Evolutionary conservation across 1,140 invertebrate species (phyloP).

Genomic region (Drosophila ironensis): DNA sequence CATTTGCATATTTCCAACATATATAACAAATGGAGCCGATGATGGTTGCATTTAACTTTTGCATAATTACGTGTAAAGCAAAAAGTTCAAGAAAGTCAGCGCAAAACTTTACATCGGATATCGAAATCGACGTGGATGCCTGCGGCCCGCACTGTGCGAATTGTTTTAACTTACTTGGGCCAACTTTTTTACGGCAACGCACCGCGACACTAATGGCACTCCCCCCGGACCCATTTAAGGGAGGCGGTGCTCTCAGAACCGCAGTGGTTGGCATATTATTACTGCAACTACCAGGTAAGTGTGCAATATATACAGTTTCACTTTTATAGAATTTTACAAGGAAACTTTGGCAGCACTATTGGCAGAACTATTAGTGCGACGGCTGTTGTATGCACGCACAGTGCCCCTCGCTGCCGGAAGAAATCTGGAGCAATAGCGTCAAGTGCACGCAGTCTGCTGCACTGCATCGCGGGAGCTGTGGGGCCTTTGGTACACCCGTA

Average conservation of each 20-base stretch:
- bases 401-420: constrained; percentile 9
- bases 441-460: constrained; percentile 67
- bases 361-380: constrained; percentile 1
- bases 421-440: constrained; percentile 76
- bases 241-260: too few relatives aligned
- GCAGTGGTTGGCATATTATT: constrained; percentile 27
- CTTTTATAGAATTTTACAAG: too few relatives aligned
- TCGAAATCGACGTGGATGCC: constrained; percentile 22
- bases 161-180: constrained; percentile 64
- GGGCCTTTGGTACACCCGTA: not conserved
- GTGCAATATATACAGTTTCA: too few relatives aligned
- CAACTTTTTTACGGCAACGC: constrained; percentile 53
- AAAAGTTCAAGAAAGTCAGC: constrained; percentile 8
- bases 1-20: too few relatives aligned
- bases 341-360: too few relatives aligned
- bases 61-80: constrained; percentile 74
- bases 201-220: constrained; percentile 54
- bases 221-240: constrained; percentile 48
- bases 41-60: constrained; percentile 63
- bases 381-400: constrained; percentile 16
- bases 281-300: too few relatives aligned
- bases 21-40: constrained; percentile 6
- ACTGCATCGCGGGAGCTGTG: constrained; percentile 29
- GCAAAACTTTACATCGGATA: constrained; percentile 41
- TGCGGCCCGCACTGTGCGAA: constrained; percentile 40